Evolutionary conservation across 1,140 invertebrate species (phyloP), one percentile per base, ranked within the genome.

Genomic region (Lutraria rhynchaena): DNA sequence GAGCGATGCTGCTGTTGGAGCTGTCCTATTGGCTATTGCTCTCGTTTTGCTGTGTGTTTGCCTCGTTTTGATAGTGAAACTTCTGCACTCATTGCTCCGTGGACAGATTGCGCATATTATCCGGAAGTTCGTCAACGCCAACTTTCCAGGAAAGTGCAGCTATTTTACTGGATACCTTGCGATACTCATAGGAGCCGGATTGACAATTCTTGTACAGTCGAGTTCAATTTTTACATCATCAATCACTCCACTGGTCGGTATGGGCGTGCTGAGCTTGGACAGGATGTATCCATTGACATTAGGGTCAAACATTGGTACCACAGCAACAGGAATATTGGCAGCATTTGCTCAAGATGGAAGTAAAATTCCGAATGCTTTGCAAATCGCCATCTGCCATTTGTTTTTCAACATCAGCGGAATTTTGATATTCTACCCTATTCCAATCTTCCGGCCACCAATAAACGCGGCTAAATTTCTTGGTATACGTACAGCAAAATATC

Each of bases 181-280:
- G 19, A 93, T 95, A 69, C 44, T 94, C 1, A 71, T 94, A 22
- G 94, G 94, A 35, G 91, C 91, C 13, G 86, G 92, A 2, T 87
- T 95, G 46, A 95, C 95, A 17, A 92, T 95, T 37, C 84, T 95
- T 33, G 93, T 95, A 0, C 95, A 95, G 89, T 94, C 94, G 41
- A 94, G 93, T 81, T 94, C 94, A 15, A 93, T 95, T 22, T 95
- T 95, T 87, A 95, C 94, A 0, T 95, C 94, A 19, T 92, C 94
- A 0, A 87, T 95, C 15, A 95, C 94, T 0, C 95, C 95, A 0
- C 89, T 95, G 1, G 94, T 95, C 9, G 95, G 95, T 3, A 84
- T 94, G 9, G 94, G 94, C 0, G 92, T 95, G 13, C 92, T 95
- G n/a, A 89, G 90, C 17, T 77, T 95, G 15, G 94, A 95, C 53